Evolutionary conservation across 1,140 invertebrate genomes (phyloP).

Genomic region (Diprion similis): DNA sequence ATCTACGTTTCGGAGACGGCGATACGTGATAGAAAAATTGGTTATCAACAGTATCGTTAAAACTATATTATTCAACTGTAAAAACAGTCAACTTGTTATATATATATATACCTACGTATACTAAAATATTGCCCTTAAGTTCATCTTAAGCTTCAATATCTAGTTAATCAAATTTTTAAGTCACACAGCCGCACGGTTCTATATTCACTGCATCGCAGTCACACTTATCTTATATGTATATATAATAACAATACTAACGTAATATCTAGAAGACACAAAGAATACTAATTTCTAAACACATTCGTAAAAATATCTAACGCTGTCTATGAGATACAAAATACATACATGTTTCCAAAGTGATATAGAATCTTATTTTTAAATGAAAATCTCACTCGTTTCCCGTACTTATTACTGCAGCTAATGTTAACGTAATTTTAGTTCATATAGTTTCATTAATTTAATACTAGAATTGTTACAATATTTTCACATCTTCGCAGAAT

Average conservation of each 20-base stretch:
- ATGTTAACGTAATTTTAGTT: no score
- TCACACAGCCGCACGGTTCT: slow-evolving; percentile 47
- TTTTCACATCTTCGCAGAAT: not conserved
- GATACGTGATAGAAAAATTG: no score
- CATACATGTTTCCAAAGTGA: no score
- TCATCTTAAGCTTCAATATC: not conserved
- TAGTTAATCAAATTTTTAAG: slow-evolving; percentile 32
- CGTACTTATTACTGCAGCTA: no score
- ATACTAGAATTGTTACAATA: not conserved
- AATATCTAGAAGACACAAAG: not conserved
- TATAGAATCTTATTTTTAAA: no score
- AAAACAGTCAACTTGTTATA: not conserved
- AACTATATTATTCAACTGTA: not conserved
- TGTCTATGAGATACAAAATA: not conserved
- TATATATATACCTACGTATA: not conserved
- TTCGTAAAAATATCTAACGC: not conserved
- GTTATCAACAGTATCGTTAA: no score
- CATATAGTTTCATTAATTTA: not conserved
- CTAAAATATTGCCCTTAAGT: not conserved
- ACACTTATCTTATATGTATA: slow-evolving; percentile 3
- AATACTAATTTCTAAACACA: not conserved
- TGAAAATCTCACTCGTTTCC: no score
- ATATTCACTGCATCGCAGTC: slow-evolving; percentile 26
- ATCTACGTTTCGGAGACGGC: no score
- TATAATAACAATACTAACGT: not conserved